Conservation (phyloP, 2,113 vertebrate species). For the Columbina picui region DNA sequence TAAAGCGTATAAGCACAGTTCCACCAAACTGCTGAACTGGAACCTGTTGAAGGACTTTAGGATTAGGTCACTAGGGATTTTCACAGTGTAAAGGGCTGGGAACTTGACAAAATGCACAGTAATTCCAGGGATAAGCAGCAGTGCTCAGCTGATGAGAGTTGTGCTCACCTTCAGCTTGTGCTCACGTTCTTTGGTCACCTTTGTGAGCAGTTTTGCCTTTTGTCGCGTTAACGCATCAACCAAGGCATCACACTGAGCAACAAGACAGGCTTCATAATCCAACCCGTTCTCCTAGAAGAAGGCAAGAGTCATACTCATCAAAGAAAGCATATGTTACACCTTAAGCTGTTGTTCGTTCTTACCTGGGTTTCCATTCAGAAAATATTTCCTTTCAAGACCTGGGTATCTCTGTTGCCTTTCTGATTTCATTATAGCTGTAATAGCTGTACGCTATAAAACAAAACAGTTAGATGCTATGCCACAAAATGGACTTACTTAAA, state of each 20-base stretch:
- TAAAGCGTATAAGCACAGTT: background rate
- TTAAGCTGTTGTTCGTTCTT: background rate
- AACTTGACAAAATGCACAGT: background rate
- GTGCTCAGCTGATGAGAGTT: background rate
- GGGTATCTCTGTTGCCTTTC: background rate
- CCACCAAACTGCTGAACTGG: background rate
- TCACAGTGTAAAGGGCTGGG: background rate
- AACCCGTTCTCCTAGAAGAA: conserved; percentile 89
- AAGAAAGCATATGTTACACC: background rate
- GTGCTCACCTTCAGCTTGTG: conserved; percentile 92
- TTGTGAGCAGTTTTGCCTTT: conserved; percentile 97
- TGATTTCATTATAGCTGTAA: conserved; percentile 4
- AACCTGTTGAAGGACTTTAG: background rate
- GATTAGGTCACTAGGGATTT: background rate
- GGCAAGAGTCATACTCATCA: background rate
- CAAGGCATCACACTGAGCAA: conserved; percentile 97
- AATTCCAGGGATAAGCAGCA: background rate
- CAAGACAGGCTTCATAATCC: conserved; percentile 96
- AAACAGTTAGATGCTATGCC: background rate
- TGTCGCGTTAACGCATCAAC: conserved; percentile 94
- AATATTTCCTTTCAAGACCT: background rate
- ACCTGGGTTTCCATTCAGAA: background rate
- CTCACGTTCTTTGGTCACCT: conserved; percentile 96
- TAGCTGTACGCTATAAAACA: background rate
- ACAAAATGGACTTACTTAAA: background rate